phyloP scores from a whole-genome alignment of 2,888 invertebrate genomes.

The Aphidoletes aphidimyza region DNA sequence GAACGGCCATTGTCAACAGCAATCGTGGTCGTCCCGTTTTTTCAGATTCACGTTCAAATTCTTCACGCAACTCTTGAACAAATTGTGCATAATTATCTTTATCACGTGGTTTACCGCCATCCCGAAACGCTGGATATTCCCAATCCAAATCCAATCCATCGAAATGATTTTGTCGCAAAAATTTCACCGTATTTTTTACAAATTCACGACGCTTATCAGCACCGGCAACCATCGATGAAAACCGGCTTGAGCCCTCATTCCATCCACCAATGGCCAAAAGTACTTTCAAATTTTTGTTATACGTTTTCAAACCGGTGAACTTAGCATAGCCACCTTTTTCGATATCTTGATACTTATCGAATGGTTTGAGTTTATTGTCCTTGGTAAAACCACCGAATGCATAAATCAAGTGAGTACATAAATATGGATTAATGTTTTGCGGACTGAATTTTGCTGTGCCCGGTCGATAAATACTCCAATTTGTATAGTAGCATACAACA shows the following conservation, averaged over 20 bases:
- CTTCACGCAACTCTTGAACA: constrained; percentile 87
- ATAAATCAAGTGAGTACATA: constrained; percentile 92
- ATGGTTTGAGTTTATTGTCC: constrained; percentile 89
- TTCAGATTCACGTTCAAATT: constrained; percentile 86
- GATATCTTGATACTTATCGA: constrained; percentile 95
- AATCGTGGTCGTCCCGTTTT: constrained; percentile 83
- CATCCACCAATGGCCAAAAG: constrained; percentile 91
- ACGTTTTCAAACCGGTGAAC: constrained; percentile 91
- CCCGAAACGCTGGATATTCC: constrained; percentile 69
- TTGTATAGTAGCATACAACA: constrained; percentile 92
- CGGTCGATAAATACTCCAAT: constrained; percentile 92
- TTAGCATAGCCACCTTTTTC: constrained; percentile 96
- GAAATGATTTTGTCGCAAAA: constrained; percentile 90
- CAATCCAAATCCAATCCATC: constrained; percentile 94
- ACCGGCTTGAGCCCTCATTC: constrained; percentile 90
- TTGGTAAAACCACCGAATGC: constrained; percentile 93
- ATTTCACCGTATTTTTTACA: constrained; percentile 84
- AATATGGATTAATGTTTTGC: constrained; percentile 93
- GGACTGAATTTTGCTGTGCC: constrained; percentile 92
- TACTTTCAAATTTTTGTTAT: constrained; percentile 91
- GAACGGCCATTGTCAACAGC: constrained; percentile 91
- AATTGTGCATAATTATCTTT: constrained; percentile 87
- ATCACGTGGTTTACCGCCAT: constrained; percentile 82
- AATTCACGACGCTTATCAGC: constrained; percentile 81
- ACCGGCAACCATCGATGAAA: constrained; percentile 89